A percentile compares a stretch with the other conserved stretches of the same genome.
Evolutionary conservation across 2,797 vertebrate genomes (phyloP).

Genomic region (Channa striata): DNA sequence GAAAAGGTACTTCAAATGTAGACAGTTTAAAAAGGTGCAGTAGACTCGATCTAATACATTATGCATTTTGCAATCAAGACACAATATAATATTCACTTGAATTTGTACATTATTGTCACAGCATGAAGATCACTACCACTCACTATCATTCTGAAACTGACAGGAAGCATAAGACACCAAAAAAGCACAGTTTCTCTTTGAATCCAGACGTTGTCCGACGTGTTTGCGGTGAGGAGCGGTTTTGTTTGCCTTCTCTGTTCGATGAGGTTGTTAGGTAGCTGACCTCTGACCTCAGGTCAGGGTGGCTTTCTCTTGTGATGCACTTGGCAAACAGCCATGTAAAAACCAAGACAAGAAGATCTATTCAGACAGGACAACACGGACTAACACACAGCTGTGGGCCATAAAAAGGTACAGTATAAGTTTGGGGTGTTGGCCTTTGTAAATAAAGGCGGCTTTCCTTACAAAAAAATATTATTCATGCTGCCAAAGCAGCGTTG

Average conservation of each 20-base stretch:
- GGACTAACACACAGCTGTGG: slow-evolving; percentile 72
- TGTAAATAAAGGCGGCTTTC: slow-evolving; percentile 96
- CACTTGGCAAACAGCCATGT: slow-evolving; percentile 65
- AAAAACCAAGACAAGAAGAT: slow-evolving; percentile 71
- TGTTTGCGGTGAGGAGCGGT: slow-evolving; percentile 50
- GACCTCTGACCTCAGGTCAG: slow-evolving; percentile 67
- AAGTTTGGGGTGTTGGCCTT: slow-evolving; percentile 88
- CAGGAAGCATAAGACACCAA: slow-evolving; percentile 52
- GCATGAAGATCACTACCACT: slow-evolving; percentile 70
- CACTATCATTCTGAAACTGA: slow-evolving; percentile 62
- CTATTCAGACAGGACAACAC: slow-evolving; percentile 79
- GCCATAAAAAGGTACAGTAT: slow-evolving; percentile 74
- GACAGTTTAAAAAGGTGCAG: slow-evolving; percentile 53
- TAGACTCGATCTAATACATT: slow-evolving; percentile 43
- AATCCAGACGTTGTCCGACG: slow-evolving; percentile 53
- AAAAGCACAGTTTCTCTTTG: slow-evolving; percentile 58
- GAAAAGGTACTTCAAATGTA: slow-evolving; percentile 57
- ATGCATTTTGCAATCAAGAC: slow-evolving; percentile 62
- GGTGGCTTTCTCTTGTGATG: slow-evolving; percentile 62
- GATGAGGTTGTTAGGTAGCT: slow-evolving; percentile 65
- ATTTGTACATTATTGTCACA: slow-evolving; percentile 75
- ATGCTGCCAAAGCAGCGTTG: slow-evolving; percentile 97
- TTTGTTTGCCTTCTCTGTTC: slow-evolving; percentile 60
- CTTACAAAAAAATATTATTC: slow-evolving; percentile 92
- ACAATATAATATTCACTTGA: slow-evolving; percentile 64